Base-by-base conservation (phyloP, 2,888 invertebrate species). In the Siphlonurus alternatus region DNA sequence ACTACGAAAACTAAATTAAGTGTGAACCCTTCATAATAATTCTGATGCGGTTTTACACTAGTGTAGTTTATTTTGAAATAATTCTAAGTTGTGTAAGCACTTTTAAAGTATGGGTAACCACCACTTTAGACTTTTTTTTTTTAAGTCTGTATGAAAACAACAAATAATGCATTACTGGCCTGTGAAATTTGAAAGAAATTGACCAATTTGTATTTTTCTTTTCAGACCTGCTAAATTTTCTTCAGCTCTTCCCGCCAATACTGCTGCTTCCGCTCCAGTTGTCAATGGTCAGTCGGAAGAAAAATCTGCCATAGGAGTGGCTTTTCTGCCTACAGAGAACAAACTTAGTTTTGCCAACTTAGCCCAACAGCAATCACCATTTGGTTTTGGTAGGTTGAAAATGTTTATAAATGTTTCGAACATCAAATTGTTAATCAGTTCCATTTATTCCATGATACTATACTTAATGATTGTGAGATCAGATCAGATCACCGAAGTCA, bases 241-340 rank as follows among this genome's bases (percentile, higher is more conserved):
- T 10, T 10, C 38, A 10, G 7, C 15, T 38, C 7, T 5, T 5
- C 15, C 38, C 15, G 15, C 38, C n/a, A n/a, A n/a, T n/a, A 38
- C 38, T 38, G 7, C 15, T 38, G 38, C 7, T 5, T 38, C 38
- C 15, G 15, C 38, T 23, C 2, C n/a, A n/a, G 59, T 19, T 23
- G n/a, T n/a, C 7, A 23, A 56, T 18, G n/a, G 59, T 7, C 10
- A 23, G 56, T 20, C 53, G 25, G 59, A 61, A 15, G 7, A 61
- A 0, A 69, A 69, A 22, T 67, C 69, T 24, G 67, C 66, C n/a
- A 64, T 62, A 5, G 64, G 56, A 2, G 65, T 70, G 2, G 68
- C 56, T 59, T 74, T 74, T 59, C 66, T 74, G 0, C 68, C 71
- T 0, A 56, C 69, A 0, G 71, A 71, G 5, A 63, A 71, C 71